Percentiles rank a stretch among this genome's conserved stretches.
Evolutionary conservation across 1,140 invertebrate species (phyloP).

Genomic region (Ruditapes philippinarum): DNA sequence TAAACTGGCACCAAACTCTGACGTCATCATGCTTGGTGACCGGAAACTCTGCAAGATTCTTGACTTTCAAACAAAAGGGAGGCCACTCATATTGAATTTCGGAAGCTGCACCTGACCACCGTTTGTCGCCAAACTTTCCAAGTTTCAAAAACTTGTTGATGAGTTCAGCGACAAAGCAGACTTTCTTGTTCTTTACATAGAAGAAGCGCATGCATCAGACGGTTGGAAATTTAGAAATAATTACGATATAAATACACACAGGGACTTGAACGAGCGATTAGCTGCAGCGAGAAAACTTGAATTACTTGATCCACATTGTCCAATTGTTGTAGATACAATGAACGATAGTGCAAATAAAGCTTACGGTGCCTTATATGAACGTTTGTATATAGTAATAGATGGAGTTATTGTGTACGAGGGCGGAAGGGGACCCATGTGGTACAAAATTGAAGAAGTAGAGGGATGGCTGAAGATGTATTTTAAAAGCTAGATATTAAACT

Average conservation of each 20-base stretch:
- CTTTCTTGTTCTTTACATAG: slow-evolving; percentile 77
- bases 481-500: too few species aligned
- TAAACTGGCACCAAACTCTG: slow-evolving; percentile 9
- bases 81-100: slow-evolving; percentile 77
- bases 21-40: slow-evolving; percentile 20
- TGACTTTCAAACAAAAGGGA: slow-evolving; percentile 61
- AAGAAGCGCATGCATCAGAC: slow-evolving; percentile 75
- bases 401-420: slow-evolving; percentile 71
- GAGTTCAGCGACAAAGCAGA: slow-evolving; percentile 69
- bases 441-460: slow-evolving; percentile 62
- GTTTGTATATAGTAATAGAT: slow-evolving; percentile 74
- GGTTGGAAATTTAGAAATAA: slow-evolving; percentile 70
- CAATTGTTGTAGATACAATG: slow-evolving; percentile 74
- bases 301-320: slow-evolving; percentile 8
- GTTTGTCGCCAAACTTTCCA: slow-evolving; percentile 72
- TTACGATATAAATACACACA: slow-evolving; percentile 64
- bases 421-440: slow-evolving; percentile 66
- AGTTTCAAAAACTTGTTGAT: slow-evolving; percentile 70
- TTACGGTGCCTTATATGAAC: slow-evolving; percentile 72
- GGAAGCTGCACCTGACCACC: slow-evolving; percentile 81
- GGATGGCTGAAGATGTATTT: slow-evolving; percentile 1
- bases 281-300: slow-evolving; percentile 70
- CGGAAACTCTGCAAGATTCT: slow-evolving; percentile 46
- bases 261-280: slow-evolving; percentile 71
- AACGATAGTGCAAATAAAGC: slow-evolving; percentile 58